Evolutionary conservation across 2,797 vertebrate species (phyloP), one percentile per base, ranked within the genome.

Genomic region (Crypturellus tataupa): DNA sequence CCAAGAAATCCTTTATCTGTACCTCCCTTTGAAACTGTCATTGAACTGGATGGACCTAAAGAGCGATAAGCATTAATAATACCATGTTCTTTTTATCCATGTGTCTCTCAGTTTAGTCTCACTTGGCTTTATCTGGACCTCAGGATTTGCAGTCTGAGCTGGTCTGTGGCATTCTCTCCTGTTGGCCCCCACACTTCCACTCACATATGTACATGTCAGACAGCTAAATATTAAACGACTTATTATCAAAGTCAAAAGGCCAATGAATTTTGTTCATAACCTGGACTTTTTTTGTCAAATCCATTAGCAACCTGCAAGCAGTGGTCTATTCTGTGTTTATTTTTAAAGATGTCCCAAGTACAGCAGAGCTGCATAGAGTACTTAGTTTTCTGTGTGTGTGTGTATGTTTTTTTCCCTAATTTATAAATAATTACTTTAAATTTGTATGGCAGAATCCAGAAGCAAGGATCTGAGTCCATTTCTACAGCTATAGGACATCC

Each of bases 21-120:
- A 62, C 86, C 91, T 94, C 88, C 97, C 95, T 97, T 97, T 97
- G 93, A 97, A 97, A 96, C 83, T 94, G 96, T 96, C 96, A 96
- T 85, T 97, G 97, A 97, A 96, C 89, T 93, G 56, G 72, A 86
- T 72, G 95, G 93, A 96, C 97, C 88, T 93, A 92, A 97, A 95
- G 58, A 95, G 80, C 88, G 97, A 98, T 97, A 97, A 97, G 96
- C 93, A 93, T 94, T 97, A 97, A 93, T 97, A 97, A 97, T 76
- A 88, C 67, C 8, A 1, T 94, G 90, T 92, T 95, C 91, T 83
- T 97, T 97, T 96, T 94, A 96, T 97, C 94, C 94, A 60, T 58
- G 79, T 89, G 90, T 72, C 20, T 92, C 83, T 79, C 59, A 68
- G 49, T 75, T 97, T 94, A 92, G 92, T 95, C 93, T 91, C 91